Percentiles rank a stretch among this genome's conserved stretches.
Evolutionary conservation across 1,140 invertebrate genomes (phyloP).

Genomic region (Sweltsa coloradensis): DNA sequence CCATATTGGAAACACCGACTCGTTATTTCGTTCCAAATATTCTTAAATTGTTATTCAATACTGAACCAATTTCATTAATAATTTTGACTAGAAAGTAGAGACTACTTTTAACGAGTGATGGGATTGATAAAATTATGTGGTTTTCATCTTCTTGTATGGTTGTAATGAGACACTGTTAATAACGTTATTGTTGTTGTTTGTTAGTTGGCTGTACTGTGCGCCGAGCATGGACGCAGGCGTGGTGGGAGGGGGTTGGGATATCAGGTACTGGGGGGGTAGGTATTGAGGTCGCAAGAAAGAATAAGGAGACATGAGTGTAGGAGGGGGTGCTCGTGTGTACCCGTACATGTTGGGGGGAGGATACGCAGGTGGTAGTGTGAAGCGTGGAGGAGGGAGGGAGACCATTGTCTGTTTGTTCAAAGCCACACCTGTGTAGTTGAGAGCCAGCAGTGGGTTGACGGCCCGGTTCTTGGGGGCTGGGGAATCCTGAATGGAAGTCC

Average conservation of each 20-base stretch:
- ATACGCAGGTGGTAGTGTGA: constrained; percentile 16
- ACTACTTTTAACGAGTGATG: neutral
- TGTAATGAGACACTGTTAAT: constrained; percentile 38
- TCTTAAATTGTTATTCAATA: too few species aligned
- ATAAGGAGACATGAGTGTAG: constrained; percentile 36
- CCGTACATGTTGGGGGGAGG: constrained; percentile 16
- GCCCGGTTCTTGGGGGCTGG: constrained; percentile 41
- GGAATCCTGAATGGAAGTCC: too few species aligned
- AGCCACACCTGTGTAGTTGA: constrained; percentile 66
- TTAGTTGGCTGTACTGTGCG: constrained; percentile 5
- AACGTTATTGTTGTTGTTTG: constrained; percentile 24
- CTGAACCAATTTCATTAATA: constrained; percentile 6
- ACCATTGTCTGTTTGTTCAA: constrained; percentile 48
- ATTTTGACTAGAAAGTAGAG: constrained; percentile 15
- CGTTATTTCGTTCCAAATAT: too few species aligned
- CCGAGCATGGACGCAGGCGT: constrained; percentile 13
- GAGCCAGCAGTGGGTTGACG: constrained; percentile 40
- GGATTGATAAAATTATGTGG: constrained; percentile 44
- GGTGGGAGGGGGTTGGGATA: constrained; percentile 1
- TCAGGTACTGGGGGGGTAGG: constrained; percentile 18
- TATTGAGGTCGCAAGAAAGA: constrained; percentile 31
- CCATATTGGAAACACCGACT: too few species aligned
- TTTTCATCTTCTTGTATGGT: constrained; percentile 80
- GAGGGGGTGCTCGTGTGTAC: constrained; percentile 14
- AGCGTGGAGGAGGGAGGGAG: constrained; percentile 19